A percentile compares a stretch with the other conserved stretches of the same genome.
These are phyloP conservation scores for Tethea ocularis DNA, from an alignment of 2,888 invertebrate species.

Conservation along the genomic window DNA sequence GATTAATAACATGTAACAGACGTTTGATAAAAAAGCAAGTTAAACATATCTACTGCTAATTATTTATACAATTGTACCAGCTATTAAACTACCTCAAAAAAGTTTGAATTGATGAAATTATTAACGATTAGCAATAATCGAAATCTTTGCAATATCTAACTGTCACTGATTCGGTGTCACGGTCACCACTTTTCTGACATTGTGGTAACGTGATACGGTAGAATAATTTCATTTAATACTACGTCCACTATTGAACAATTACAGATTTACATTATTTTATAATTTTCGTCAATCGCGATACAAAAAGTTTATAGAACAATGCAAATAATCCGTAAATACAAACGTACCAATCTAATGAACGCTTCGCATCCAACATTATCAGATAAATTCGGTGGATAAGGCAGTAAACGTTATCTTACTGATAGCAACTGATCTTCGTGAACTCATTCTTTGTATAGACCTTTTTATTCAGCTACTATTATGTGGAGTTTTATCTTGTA, in stretches of 20 bases:
- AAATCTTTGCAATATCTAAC: conserved; percentile 42
- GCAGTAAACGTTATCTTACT: conserved; percentile 59
- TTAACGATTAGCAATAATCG: conserved; percentile 44
- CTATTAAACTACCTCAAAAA: background rate
- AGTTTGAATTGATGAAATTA: conserved; percentile 31
- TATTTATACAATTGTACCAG: background rate
- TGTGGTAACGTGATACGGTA: conserved; percentile 51
- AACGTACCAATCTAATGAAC: conserved; percentile 29
- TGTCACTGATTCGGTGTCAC: conserved; percentile 50
- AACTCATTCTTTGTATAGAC: conserved; percentile 51
- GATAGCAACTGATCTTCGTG: conserved; percentile 68
- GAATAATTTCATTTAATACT: conserved; percentile 29
- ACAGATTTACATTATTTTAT: background rate
- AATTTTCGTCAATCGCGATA: background rate
- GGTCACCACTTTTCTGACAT: conserved; percentile 46
- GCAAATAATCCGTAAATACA: conserved; percentile 21
- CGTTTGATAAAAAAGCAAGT: background rate
- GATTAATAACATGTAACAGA: conserved; percentile 9
- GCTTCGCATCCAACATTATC: conserved; percentile 49
- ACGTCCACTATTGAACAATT: conserved; percentile 12
- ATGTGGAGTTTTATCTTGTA: conserved; percentile 15
- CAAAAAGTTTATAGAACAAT: background rate
- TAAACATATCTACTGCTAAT: background rate
- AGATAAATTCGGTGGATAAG: conserved; percentile 70
- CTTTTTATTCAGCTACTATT: conserved; percentile 22